Conservation (phyloP, 1,140 invertebrate genomes). For the Thrips palmi region DNA sequence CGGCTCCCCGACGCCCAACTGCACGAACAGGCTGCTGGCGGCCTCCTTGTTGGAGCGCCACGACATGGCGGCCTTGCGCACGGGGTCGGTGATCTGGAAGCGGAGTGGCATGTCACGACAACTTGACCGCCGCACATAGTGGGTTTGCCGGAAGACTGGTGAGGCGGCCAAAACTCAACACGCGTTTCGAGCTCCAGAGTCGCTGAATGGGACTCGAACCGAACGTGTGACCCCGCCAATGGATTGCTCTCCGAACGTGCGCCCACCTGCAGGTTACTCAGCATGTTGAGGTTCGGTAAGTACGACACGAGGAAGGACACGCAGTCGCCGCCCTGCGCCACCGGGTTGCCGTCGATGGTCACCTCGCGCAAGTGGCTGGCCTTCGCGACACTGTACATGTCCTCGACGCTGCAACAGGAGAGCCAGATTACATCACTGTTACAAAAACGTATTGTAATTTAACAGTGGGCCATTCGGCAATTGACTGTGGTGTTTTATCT, state of each 20-base stretch:
- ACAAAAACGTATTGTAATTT: no score
- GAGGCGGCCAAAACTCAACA: no score
- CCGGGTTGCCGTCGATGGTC: slow-evolving; percentile 71
- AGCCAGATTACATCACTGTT: background rate
- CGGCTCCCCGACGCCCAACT: slow-evolving; percentile 21
- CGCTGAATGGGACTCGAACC: no score
- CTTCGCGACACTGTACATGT: slow-evolving; percentile 55
- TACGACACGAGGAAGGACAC: slow-evolving; percentile 61
- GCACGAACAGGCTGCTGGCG: slow-evolving; percentile 41
- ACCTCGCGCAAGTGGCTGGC: slow-evolving; percentile 56
- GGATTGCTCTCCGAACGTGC: no score
- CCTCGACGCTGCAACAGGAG: slow-evolving; percentile 47
- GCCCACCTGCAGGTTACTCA: slow-evolving; percentile 59
- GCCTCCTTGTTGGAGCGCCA: slow-evolving; percentile 57
- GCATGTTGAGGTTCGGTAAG: slow-evolving; percentile 42
- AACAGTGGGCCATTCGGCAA: no score
- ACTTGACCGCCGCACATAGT: no score
- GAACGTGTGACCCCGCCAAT: no score
- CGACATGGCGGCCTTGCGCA: slow-evolving; percentile 47
- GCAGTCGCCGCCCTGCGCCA: slow-evolving; percentile 51
- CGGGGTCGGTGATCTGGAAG: slow-evolving; percentile 38
- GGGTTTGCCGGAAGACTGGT: no score
- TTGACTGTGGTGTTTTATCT: no score
- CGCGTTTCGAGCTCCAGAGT: no score
- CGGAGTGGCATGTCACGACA: background rate